Base-by-base conservation (phyloP, 2,113 vertebrate species). In the Siniperca chuatsi region DNA sequence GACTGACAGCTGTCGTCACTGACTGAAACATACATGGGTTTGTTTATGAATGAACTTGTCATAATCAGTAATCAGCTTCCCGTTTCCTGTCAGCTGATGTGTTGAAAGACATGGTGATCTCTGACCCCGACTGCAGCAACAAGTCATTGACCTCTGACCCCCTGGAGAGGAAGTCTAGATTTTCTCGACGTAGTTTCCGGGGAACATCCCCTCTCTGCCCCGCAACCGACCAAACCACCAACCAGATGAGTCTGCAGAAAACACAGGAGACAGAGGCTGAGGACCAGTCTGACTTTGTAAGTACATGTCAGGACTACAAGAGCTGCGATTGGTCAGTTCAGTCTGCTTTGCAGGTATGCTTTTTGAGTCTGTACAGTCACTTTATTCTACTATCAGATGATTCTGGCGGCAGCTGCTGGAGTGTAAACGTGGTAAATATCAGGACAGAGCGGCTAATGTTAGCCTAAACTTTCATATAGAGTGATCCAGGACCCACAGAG, bases 171-270 rank as follows among this genome's bases (percentile, higher is more conserved):
- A 48, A 12, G 50, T 85, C 92, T 93, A 97, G 50, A 97, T 93
- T 85, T 96, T 97, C 90, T 97, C 95, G 64, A 97, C 96, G 0
- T 97, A 97, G 90, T 97, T 97, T 58, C 96, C 96, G 0, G 97
- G 97, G 70, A 97, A 96, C 94, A 97, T 91, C 3, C 97, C 97
- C 87, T 97, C 96, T 88, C 89, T 94, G n/a, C 96, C 96, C 9
- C 96, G 91, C 35, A 97, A 81, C 29, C 95, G 95, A 1, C 97
- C 97, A 0, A 86, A 89, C 97, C 97, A 97, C 97, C 97, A 97
- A 35, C 97, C 97, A 0, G 96, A 97, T 0, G 90, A 37, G 81
- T 97, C 96, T 97, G 89, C 18, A 70, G 46, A 65, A 35, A 84
- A 84, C 7, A 64, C 44, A 86, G 40, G 18, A 48, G 18, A 37